Evolutionary conservation across 2,113 vertebrate species (phyloP).

Genomic region (Periophthalmus modestus): DNA sequence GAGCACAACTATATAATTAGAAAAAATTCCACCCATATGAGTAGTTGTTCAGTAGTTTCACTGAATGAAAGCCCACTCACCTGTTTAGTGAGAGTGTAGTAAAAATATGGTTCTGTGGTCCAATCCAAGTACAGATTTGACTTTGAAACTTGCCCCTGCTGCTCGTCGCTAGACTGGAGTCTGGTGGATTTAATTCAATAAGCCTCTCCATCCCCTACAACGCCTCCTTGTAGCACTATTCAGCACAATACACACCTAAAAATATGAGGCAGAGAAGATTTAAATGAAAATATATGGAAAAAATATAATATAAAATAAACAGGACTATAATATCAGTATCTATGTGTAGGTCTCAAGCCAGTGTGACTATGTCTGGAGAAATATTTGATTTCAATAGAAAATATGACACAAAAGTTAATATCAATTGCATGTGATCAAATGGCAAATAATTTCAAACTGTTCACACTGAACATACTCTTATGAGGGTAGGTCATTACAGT

Average conservation of each 20-base stretch:
- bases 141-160: slow-evolving; percentile 37
- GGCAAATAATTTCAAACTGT: background rate
- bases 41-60: background rate
- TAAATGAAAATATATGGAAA: background rate
- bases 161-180: slow-evolving; percentile 36
- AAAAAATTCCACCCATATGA: no score
- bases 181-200: slow-evolving; percentile 62
- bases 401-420: background rate
- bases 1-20: background rate
- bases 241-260: background rate
- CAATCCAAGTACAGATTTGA: slow-evolving; percentile 14
- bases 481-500: no score
- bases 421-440: no score
- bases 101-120: background rate
- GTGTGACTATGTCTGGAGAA: background rate
- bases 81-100: slow-evolving; percentile 27
- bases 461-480: no score
- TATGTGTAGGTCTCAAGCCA: background rate
- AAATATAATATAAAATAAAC: background rate
- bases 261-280: background rate
- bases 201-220: slow-evolving; percentile 57
- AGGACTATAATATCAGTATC: background rate
- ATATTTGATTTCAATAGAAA: background rate
- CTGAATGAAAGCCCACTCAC: slow-evolving; percentile 15
- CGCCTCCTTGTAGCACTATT: slow-evolving; percentile 33